Evolutionary conservation across 2,888 invertebrate genomes (phyloP), one percentile per base, ranked within the genome.

Genomic region (Thymelicus lineola): DNA sequence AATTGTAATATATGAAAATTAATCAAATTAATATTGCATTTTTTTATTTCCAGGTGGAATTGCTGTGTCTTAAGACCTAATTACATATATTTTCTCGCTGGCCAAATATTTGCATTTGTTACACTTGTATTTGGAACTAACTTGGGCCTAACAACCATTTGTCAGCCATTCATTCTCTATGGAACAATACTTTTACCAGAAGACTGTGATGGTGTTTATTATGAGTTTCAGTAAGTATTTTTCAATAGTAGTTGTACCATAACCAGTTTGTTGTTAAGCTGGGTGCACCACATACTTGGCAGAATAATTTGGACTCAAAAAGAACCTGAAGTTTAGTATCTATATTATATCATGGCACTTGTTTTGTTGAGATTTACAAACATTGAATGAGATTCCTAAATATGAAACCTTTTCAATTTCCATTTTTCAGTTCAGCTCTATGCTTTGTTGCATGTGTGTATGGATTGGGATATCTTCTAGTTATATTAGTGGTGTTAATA

Each of bases 1-100:
- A 2, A 28, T 28, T 1, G 28, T 5, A 28, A 28, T 28, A 3
- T 28, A 28, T 28, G 28, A 28, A 28, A 28, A 28, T 28, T 5
- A 28, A 28, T 28, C 3, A 28, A 28, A 28, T 28, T 28, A 28
- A 28, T 28, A 5, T 28, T 28, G 28, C 28, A 28, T 28, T 5
- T 42, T 17, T 62, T 69, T 74, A 42, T 73, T 88, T 95, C 72
- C 85, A 97, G 97, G 96, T 94, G 97, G 88, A 96, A 97, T 80
- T 97, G 97, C 82, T 98, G 98, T 86, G 95, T 98, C 74, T 96
- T 98, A 12, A 95, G 95, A 75, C 95, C 95, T 71, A 98, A 98
- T 85, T 96, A 97, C 76, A 94, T 95, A 64, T 96, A 96, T 86
- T 98, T 97, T 83, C 82, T 98, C 62, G 86, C 94, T 64, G 96